phyloP scores from a whole-genome alignment of 2,113 vertebrate species.

The Bombycilla garrulus region DNA sequence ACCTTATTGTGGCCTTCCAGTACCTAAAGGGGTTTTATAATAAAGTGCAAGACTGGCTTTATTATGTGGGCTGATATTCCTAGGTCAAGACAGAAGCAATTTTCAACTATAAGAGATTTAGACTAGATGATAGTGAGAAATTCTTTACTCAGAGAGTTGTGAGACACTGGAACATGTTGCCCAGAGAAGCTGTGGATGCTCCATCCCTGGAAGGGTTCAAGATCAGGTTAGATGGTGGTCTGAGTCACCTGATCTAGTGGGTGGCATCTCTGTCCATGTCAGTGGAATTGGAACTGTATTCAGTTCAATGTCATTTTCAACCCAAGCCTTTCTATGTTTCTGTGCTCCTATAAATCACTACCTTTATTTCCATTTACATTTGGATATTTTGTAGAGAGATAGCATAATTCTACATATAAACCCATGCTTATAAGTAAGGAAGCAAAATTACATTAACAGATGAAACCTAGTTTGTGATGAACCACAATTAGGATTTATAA shows the following conservation, averaged over 20 bases:
- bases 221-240: too few species aligned
- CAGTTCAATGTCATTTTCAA: neutral
- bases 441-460: neutral
- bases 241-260: neutral
- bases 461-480: conserved; percentile 15
- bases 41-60: neutral
- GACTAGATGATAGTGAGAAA: neutral
- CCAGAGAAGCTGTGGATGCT: neutral
- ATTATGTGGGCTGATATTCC: neutral
- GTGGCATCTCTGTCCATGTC: neutral
- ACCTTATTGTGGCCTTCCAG: neutral
- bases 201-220: neutral
- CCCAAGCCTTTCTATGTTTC: neutral
- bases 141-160: neutral
- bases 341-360: conserved; percentile 27
- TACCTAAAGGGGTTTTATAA: neutral
- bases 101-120: neutral
- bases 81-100: neutral
- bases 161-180: neutral
- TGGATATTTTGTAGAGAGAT: conserved; percentile 49
- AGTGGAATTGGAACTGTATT: neutral
- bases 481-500: conserved; percentile 1
- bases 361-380: conserved; percentile 57
- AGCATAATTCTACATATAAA: conserved; percentile 10
- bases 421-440: neutral